phyloP scores from a whole-genome alignment of 2,113 vertebrate species.

The Sula dactylatra region DNA sequence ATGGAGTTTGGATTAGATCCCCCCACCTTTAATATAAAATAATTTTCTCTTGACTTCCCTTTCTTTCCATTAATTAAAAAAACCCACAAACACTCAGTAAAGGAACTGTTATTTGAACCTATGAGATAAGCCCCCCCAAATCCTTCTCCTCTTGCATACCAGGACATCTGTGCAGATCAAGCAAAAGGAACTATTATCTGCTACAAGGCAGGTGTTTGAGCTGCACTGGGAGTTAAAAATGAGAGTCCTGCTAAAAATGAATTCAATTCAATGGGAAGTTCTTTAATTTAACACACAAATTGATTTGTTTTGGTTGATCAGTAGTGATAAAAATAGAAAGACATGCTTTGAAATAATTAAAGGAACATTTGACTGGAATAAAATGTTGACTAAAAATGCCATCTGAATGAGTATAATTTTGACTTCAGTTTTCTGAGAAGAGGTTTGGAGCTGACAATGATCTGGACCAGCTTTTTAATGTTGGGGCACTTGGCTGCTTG shows the following conservation, averaged over 20 bases:
- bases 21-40: not conserved
- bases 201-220: not conserved
- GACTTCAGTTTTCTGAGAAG: not conserved
- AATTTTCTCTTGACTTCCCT: not conserved
- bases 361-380: not conserved
- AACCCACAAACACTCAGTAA: not conserved
- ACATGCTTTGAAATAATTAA: not conserved
- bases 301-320: conserved; percentile 22
- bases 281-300: conserved; percentile 14
- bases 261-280: not conserved
- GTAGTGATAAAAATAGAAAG: conserved; percentile 39
- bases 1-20: not conserved
- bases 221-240: not conserved
- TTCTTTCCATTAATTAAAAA: not conserved
- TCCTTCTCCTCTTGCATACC: not conserved
- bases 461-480: not conserved
- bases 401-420: not conserved
- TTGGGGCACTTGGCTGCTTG: not conserved
- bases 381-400: not conserved
- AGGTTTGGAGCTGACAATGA: not conserved
- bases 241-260: not conserved
- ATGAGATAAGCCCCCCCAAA: not conserved
- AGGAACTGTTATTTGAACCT: not conserved
- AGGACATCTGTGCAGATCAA: not conserved
- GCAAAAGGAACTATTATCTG: not conserved